Evolutionary conservation across 1,140 invertebrate species (phyloP).

Genomic region (Bombus superbus): DNA sequence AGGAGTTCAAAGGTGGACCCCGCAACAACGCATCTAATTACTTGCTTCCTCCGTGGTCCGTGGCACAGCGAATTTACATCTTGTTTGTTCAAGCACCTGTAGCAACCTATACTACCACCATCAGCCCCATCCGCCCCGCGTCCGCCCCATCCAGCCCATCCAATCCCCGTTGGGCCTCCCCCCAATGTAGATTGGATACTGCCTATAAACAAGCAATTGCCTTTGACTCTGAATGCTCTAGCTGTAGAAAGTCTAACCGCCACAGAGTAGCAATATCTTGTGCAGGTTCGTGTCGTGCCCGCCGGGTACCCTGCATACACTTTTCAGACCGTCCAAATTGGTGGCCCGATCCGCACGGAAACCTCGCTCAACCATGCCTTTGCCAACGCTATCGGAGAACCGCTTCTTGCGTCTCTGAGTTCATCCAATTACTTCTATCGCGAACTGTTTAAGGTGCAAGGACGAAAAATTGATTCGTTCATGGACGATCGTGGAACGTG

Average conservation of each 20-base stretch:
- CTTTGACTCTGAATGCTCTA: conserved; percentile 61
- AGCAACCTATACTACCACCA: conserved; percentile 53
- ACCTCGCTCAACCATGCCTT: background rate
- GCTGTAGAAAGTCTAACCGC: conserved; percentile 55
- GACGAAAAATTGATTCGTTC: background rate
- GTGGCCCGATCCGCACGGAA: background rate
- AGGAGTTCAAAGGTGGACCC: conserved; percentile 77
- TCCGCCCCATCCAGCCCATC: background rate
- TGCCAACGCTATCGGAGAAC: background rate
- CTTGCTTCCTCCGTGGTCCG: conserved; percentile 75
- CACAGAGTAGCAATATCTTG: conserved; percentile 64
- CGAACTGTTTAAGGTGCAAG: background rate
- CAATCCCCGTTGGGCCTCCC: conserved; percentile 4
- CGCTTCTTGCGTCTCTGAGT: background rate
- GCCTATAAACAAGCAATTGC: conserved; percentile 73
- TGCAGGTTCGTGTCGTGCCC: conserved; percentile 53
- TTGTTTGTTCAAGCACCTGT: conserved; percentile 79
- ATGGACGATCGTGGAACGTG: background rate
- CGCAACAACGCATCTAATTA: conserved; percentile 81
- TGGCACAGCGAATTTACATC: conserved; percentile 77
- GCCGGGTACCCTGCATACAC: conserved; percentile 26
- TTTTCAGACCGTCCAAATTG: background rate
- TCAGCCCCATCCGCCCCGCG: background rate
- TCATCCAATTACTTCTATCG: background rate
- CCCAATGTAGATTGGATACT: conserved; percentile 76